Evolutionary conservation across 2,113 vertebrate species (phyloP), one percentile per base, ranked within the genome.

Genomic region (Telmatochromis bifrenatus): DNA sequence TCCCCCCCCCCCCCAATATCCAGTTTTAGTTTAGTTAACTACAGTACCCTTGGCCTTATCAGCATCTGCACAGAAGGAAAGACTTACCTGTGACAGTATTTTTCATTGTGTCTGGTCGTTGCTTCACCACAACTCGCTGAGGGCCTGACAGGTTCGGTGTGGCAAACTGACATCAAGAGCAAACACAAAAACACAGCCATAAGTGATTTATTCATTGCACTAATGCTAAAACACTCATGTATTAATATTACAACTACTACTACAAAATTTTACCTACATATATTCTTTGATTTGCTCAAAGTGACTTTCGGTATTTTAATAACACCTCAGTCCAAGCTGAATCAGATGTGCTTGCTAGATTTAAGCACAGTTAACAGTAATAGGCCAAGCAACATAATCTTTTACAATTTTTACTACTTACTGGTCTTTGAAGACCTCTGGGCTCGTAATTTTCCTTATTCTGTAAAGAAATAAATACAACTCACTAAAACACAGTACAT

Each of bases 401-500:
- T 26, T 39, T n/a, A 58, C 5, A 42, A 28, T 14, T 14, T 51
- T 12, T 19, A 28, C 4, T 55, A 88, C 92, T 84, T 91, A 97
- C 96, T 82, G 85, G 92, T 88, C 90, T 87, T 42, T 89, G 93
- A 7, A 82, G 84, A 60, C 12, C 58, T 54, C 79, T 91, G 39
- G 96, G 96, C 21, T 96, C 90, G 31, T 90, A 47, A 89, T 97
- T 97, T 82, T 97, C 96, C 62, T 97, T 97, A 88, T 97, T 96
- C 96, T 97, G 92, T 81, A 79, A 79, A 90, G 26, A 68, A 58
- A 79, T 56, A 14, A 77, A 86, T 39, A 79, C 9, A 83, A 9
- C 15, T 55, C n/a, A 62, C 10, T 80, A 3, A 37, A 79, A 4
- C 8, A 8, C 19, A 68, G 23, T 75, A 47, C 39, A 75, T 75